Percentiles rank a stretch among this genome's conserved stretches.
These are phyloP conservation scores for Ochotona curzoniae DNA, from an alignment of 2,113 vertebrate genomes.

Conservation along the genomic window DNA sequence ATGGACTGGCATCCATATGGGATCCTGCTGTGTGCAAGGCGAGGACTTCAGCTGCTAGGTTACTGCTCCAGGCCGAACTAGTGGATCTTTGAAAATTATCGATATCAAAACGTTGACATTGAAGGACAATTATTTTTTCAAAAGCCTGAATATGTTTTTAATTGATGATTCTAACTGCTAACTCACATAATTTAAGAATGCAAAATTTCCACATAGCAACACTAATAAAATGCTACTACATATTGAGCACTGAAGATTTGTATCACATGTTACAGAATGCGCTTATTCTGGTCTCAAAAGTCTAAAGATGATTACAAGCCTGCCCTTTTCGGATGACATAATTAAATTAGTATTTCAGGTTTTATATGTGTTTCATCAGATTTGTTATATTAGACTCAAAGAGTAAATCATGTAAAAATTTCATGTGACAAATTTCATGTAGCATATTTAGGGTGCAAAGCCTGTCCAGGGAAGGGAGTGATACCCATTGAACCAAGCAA, in stretches of 20 bases:
- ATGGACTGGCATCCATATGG: no score
- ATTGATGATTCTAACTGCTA: slow-evolving; percentile 2
- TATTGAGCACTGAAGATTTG: neutral
- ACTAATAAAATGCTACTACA: neutral
- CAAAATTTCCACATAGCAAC: slow-evolving; percentile 2
- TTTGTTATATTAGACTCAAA: neutral
- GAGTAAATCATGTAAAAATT: neutral
- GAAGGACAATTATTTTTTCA: neutral
- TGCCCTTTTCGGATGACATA: slow-evolving; percentile 9
- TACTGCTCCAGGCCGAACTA: neutral
- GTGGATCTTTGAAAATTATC: neutral
- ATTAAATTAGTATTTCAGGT: slow-evolving; percentile 34
- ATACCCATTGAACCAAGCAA: slow-evolving; percentile 6
- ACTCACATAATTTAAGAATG: neutral
- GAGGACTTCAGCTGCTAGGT: no score
- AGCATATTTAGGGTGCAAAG: neutral
- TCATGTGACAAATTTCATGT: neutral
- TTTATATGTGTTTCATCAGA: neutral
- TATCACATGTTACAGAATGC: neutral
- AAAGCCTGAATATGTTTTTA: slow-evolving; percentile 21
- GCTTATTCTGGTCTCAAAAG: neutral
- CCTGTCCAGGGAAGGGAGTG: neutral
- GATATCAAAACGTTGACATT: neutral
- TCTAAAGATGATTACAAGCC: neutral
- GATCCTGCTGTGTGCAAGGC: no score